A percentile compares a stretch with the other conserved stretches of the same genome.
Conservation (phyloP, 2,113 vertebrate species). For the Dromas ardeola region DNA sequence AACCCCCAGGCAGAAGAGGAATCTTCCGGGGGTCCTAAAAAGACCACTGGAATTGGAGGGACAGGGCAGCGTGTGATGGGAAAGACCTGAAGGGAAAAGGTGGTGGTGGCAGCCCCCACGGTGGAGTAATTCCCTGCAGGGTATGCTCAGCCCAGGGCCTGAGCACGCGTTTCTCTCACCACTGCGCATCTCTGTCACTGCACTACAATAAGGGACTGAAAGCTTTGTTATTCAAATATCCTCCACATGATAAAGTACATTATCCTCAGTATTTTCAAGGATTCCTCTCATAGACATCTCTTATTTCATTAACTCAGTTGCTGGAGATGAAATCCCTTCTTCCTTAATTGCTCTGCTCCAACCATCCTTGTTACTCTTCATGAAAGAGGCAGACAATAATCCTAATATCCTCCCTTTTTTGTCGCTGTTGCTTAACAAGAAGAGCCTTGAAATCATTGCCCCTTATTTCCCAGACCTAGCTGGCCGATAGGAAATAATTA, state of each 20-base stretch:
- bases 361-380: background rate
- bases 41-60: background rate
- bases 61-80: background rate
- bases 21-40: background rate
- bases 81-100: background rate
- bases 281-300: background rate
- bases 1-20: accelerated
- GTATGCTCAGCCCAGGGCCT: background rate
- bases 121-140: background rate
- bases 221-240: slow-evolving; percentile 51
- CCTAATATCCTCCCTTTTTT: slow-evolving; percentile 39
- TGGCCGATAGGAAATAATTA: slow-evolving; percentile 57
- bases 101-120: background rate
- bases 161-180: background rate
- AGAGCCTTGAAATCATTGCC: slow-evolving; percentile 42
- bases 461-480: slow-evolving; percentile 27
- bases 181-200: background rate
- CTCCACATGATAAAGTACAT: background rate
- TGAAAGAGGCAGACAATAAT: slow-evolving; percentile 46
- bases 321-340: slow-evolving; percentile 19
- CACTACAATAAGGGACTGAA: background rate
- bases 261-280: slow-evolving; percentile 15
- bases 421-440: background rate
- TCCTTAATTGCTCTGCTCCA: slow-evolving; percentile 36
- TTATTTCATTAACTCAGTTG: slow-evolving; percentile 33